Base-by-base conservation (phyloP, 2,797 vertebrate species). In the Sebastes jordani region DNA sequence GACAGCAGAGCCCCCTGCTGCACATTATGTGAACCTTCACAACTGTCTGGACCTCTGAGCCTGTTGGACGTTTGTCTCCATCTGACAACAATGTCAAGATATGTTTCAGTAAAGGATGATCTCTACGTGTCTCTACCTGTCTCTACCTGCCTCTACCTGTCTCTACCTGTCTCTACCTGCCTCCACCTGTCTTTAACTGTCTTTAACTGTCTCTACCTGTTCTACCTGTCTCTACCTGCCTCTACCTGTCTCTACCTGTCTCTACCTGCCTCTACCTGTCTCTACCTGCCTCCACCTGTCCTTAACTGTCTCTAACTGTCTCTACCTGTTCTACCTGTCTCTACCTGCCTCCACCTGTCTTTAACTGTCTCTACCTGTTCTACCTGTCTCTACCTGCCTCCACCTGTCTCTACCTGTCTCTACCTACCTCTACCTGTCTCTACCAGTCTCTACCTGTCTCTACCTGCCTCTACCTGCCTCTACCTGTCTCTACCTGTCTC, bases 1-100 rank as follows among this genome's bases (percentile, higher is more conserved):
- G 61, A n/a, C 77, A 65, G 70, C 71, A 78, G 83, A 62, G 85
- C 83, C 81, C 86, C 76, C 88, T 90, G 54, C 67, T 81, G 88
- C 8, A 25, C 18, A 9, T n/a, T 54, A 11, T 14, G 11, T 11
- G 62, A 30, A 69, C 9, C 32, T 74, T 66, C 85, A 65, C 4
- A 11, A 32, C 29, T 27, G 20, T 2, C 11, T 62, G 23, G 18
- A 23, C 7, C 11, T 20, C 46, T 7, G 6, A 4, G 22, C 7
- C 9, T 52, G 18, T 20, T 32, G 20, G 42, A 62, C 6, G 5
- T n/a, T 2, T 38, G 23, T 36, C 29, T 32, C 18, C 38, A 38
- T 30, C 7, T 58, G n/a, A 55, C 23, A 22, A 42, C 27, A 36
- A 6, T 2, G 2, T 49, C 34, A 29, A 22, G 18, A 58, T 34